Conservation (phyloP, 1,140 invertebrate species). For the Drosophila hydei region DNA sequence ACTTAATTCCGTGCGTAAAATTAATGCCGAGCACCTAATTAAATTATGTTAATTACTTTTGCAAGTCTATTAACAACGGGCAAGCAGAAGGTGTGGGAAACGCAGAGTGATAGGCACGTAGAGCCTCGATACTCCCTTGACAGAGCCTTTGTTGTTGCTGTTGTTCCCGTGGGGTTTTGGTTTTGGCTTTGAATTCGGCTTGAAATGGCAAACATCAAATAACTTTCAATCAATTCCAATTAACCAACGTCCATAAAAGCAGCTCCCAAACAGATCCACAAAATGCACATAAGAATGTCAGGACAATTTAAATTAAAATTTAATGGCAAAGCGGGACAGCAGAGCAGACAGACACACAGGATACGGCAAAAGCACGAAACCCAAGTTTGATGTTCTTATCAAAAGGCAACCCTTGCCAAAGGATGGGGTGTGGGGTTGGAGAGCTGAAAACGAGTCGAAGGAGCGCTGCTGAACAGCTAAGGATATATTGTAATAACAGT, state of each 20-base stretch:
- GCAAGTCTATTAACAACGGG: conserved; percentile 72
- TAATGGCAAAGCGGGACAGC: conserved; percentile 51
- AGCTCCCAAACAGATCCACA: conserved; percentile 70
- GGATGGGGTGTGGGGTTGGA: background rate
- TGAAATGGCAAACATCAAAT: conserved; percentile 78
- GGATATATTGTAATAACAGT: conserved; percentile 76
- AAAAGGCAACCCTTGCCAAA: conserved; percentile 58
- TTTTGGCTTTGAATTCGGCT: conserved; percentile 36
- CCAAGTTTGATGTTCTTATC: conserved; percentile 76
- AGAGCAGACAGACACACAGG: conserved; percentile 5
- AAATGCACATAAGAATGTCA: conserved; percentile 71
- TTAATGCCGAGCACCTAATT: conserved; percentile 82
- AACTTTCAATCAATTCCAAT: conserved; percentile 82
- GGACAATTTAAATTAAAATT: conserved; percentile 81
- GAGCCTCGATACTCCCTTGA: conserved; percentile 2
- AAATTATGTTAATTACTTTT: conserved; percentile 81
- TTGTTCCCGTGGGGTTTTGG: conserved; percentile 18
- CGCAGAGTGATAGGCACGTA: conserved; percentile 22
- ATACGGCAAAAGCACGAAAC: conserved; percentile 10
- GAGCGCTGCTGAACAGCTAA: conserved; percentile 26
- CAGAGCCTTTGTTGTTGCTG: conserved; percentile 23
- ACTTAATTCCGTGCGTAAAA: conserved; percentile 82
- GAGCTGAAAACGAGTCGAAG: conserved; percentile 3
- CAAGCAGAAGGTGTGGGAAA: background rate
- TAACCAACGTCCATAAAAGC: conserved; percentile 64